Evolutionary conservation across 2,888 invertebrate species (phyloP), one percentile per base, ranked within the genome.

Genomic region (Lomographa bimaculata): DNA sequence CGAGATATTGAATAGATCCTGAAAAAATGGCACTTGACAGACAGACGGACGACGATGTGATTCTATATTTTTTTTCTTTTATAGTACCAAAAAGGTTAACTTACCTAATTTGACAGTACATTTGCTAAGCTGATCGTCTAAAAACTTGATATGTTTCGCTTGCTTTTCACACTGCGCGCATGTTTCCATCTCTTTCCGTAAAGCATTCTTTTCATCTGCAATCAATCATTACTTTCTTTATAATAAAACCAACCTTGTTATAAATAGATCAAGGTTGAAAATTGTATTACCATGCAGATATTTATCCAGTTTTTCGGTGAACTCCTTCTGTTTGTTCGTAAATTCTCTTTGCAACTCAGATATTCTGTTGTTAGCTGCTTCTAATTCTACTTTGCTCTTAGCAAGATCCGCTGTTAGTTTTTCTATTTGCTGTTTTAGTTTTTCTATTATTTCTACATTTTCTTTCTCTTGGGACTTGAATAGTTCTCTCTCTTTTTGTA

Each of bases 311-410:
- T 82, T 89, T 9, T 81, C 79, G 6, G 80, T 78, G 35, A 89
- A 89, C 46, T 85, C 86, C 35, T 85, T 90, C 50, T 91, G 91
- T 24, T 90, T 89, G 41, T 91, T 90, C 2, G 90, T 86, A 27
- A 86, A 86, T 51, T 86, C 79, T 43, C 90, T 89, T 46, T 90
- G 91, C 24, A 90, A 61, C 50, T 92, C 91, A 0, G 91, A 80
- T 62, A 91, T 89, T 60, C 91, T 90, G 38, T 77, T 81, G 50
- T 91, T 91, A 0, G 92, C 79, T 39, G 82, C 85, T 0, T 90
- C 89, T 10, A 91, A 71, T 51, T 91, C 91, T 17, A 90, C 90
- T 25, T 79, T 91, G 25, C 89, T 67, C 50, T 64, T 79, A 10
- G 72, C 70, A 40, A 91, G 59, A 1, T 92, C 91, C 16, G 72